These are phyloP conservation scores for Aphelenchoides besseyi DNA, from an alignment of 1,140 invertebrate species.

Conservation along the genomic window DNA sequence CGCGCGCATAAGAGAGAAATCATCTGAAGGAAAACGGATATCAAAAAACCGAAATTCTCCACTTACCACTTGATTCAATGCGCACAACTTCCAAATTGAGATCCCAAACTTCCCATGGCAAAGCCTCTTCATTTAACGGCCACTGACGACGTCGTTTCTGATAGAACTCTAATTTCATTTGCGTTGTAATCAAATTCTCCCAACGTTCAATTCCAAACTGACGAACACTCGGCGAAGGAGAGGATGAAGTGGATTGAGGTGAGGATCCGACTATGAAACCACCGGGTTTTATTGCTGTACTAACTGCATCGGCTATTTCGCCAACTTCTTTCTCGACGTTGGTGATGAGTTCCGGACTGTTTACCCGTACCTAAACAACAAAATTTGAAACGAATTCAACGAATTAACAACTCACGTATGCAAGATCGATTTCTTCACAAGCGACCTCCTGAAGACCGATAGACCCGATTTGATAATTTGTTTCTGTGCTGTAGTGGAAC, in stretches of 20 bases:
- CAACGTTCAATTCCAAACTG: slow-evolving; percentile 43
- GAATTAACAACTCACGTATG: slow-evolving; percentile 38
- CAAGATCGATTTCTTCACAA: slow-evolving; percentile 51
- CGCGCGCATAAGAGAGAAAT: slow-evolving; percentile 49
- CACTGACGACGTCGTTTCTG: slow-evolving; percentile 49
- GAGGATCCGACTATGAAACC: slow-evolving; percentile 35
- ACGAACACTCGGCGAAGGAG: slow-evolving; percentile 25
- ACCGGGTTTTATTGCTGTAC: slow-evolving; percentile 11
- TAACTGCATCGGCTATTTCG: slow-evolving; percentile 34
- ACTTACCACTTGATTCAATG: slow-evolving; percentile 40
- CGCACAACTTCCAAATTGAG: slow-evolving; percentile 45
- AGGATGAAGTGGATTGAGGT: slow-evolving; percentile 28
- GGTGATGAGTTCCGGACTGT: slow-evolving; percentile 44
- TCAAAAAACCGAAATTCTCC: background rate
- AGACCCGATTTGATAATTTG: slow-evolving; percentile 47
- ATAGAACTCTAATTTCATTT: slow-evolving; percentile 46
- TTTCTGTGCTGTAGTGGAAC: slow-evolving; percentile 39
- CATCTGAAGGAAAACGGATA: slow-evolving; percentile 35
- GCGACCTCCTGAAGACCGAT: slow-evolving; percentile 42
- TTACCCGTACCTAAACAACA: slow-evolving; percentile 44
- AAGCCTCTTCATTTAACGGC: slow-evolving; percentile 45
- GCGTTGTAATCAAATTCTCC: slow-evolving; percentile 43
- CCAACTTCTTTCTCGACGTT: slow-evolving; percentile 43
- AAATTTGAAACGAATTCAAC: background rate
- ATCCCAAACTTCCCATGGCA: slow-evolving; percentile 52